Evolutionary conservation across 1,140 invertebrate genomes (phyloP), one percentile per base, ranked within the genome.

Genomic region (Saxidomus purpurata): DNA sequence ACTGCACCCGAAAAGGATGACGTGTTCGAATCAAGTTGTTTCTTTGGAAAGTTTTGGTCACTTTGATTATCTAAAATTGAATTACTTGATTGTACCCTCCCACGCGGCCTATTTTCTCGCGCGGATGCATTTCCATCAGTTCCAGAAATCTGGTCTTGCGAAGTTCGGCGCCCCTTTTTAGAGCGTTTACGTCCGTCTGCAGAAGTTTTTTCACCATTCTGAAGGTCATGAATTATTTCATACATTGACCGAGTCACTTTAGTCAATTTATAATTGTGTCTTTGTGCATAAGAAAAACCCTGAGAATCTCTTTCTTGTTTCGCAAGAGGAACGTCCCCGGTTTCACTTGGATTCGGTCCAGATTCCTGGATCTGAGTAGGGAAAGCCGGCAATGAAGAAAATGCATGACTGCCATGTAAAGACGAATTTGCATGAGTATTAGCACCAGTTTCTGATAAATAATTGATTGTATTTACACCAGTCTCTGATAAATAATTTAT

Each of bases 211-310:
- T 91, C 88, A 15, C 92, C 89, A 61, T 79, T 81, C 69, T 92
- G 92, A 22, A 93, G 89, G 81, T 93, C 92, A 52, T 92, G 90
- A 81, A 93, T 93, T 28, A 93, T 93, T 86, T 92, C 90, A 86
- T 92, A 92, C 92, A 93, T 93, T 71, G 92, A 92, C 36, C 92
- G 71, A 38, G 92, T 91, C 52, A 93, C 92, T 82, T 92, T 93
- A 55, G 90, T 91, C 31, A 93, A 59, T 80, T 93, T 91, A 79
- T 92, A 91, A 90, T 91, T 93, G 49, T 93, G 85, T 84, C 90
- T 90, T 82, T 92, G 91, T 71, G 81, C 84, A 55, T 91, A 91
- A 6, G 88, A 90, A 80, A 93, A 93, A 31, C 74, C 83, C 43
- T 89, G 61, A 28, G 47, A 47, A 25, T 84, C 89, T 40, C 28